phyloP scores from a whole-genome alignment of 2,113 vertebrate species.

The Ammodramus savannarum region DNA sequence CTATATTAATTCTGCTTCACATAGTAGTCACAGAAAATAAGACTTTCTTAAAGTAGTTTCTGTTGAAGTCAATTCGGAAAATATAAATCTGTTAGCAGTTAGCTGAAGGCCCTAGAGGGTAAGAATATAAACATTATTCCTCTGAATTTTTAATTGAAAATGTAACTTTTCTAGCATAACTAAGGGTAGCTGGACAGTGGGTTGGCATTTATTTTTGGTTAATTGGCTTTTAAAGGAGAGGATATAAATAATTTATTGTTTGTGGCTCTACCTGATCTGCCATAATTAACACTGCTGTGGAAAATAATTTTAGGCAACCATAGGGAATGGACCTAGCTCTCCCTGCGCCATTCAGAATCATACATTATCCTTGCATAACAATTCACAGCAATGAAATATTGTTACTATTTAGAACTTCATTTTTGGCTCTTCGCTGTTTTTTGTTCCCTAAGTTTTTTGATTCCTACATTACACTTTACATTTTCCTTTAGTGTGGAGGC shows the following conservation, averaged over 20 bases:
- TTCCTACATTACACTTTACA: background rate
- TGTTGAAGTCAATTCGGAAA: background rate
- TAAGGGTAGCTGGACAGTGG: background rate
- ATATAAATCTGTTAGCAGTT: background rate
- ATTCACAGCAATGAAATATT: background rate
- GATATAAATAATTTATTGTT: background rate
- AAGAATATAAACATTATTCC: background rate
- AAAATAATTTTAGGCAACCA: background rate
- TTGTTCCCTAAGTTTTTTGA: background rate
- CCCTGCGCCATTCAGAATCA: background rate
- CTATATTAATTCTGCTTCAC: background rate
- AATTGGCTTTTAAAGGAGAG: background rate
- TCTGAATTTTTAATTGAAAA: background rate
- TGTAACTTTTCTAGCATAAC: background rate
- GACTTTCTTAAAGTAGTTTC: background rate
- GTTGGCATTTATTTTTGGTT: rapidly evolving
- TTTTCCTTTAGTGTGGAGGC: background rate
- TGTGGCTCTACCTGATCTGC: background rate
- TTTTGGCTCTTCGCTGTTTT: background rate
- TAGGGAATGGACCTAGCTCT: background rate
- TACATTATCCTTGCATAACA: background rate
- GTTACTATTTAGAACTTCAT: background rate
- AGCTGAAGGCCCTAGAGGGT: background rate
- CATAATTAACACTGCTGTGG: background rate
- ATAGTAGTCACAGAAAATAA: background rate